Base-by-base conservation (phyloP, 1,140 invertebrate species). In the Euborellia annulipes region DNA sequence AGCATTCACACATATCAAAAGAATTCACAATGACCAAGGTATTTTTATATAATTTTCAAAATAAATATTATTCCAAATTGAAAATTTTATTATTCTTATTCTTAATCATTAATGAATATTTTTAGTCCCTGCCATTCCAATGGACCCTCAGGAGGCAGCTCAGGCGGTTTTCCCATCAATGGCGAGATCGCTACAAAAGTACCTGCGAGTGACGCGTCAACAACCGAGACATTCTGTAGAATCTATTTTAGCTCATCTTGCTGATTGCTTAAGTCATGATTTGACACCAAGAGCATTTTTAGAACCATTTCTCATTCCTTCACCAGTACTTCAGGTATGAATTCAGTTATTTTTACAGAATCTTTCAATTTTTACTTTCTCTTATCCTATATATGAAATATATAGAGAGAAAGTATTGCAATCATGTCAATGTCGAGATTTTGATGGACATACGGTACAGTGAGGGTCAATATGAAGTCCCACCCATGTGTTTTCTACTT, bases 161-260 rank as follows among this genome's bases (percentile, higher is more conserved):
- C 88, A 95, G 58, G 89, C 93, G 0, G 88, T 98, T 16, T 98
- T 98, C 60, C 92, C 92, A 3, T 93, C 90, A 0, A 81, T 98
- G 71, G 88, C 92, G 0, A 72, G 91, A 42, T 85, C 93, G 2
- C 67, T 98, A 42, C 93, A 97, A 65, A 98, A 98, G 64, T 98
- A 93, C 64, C 67, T 98, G 36, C 73, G 93, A 18, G 82, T 96
- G 1, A 97, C 93, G 0, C 64, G 93, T 1, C 93, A 97, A 59
- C 93, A 97, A 59, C 91, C 92, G 0, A 70, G 88, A 42, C 93
- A 97, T 62, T 85, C 88, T 0, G 88, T 93, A 48, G 92, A 97
- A 56, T 82, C 84, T 9, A 93, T 98, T 50, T 61, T 85, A 22
- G 62, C 69, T 43, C 90, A 98, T 60, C 67, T 98, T 45, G 85